Base-by-base conservation (phyloP, 1,140 invertebrate genomes). In the Spodoptera litura region DNA sequence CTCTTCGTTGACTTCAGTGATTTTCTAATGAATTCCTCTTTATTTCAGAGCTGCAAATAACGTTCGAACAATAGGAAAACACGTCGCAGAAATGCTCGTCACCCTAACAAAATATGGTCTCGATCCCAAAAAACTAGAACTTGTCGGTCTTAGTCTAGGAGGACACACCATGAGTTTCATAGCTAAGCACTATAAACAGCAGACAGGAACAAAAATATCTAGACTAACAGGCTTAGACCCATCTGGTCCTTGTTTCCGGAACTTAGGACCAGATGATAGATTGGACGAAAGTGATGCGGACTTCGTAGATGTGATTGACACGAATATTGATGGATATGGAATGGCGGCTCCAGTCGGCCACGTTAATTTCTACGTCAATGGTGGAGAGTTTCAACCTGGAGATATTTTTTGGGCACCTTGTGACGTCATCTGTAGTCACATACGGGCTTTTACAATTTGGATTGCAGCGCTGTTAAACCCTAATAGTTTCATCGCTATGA, bases 341-440 rank as follows among this genome's bases (percentile, higher is more conserved):
- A 97, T 96, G 85, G 91, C 95, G 2, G 95, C 95, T 56, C 95
- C 95, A 0, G 89, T 96, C 1, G 97, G 97, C 0, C 96, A 97
- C 87, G 84, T 90, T 3, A 90, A 91, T 89, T 96, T 97, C 86
- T 97, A 97, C 82, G 95, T 97, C 0, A 97, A 97, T 82, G 97
- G 97, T 2, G 97, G 97, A 0, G 94, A 95, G 74, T 84, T 95
- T 12, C 97, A 97, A 82, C 96, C 97, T 0, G 96, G 96, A 0
- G 86, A 89, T 13, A 0, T 93, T 3, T 56, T 86, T 12, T 90
- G 87, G 87, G 66, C 85, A 5, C 84, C 85, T 0, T 93, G 92
- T 25, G 85, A 82, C 35, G 56, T 85, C 0, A 4, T 92, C 0
- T 92, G 92, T 62, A 92, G 91, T 58, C 92, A 93, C 58, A 76